Base-by-base conservation (phyloP, 2,797 vertebrate species). In the Nasua narica region DNA sequence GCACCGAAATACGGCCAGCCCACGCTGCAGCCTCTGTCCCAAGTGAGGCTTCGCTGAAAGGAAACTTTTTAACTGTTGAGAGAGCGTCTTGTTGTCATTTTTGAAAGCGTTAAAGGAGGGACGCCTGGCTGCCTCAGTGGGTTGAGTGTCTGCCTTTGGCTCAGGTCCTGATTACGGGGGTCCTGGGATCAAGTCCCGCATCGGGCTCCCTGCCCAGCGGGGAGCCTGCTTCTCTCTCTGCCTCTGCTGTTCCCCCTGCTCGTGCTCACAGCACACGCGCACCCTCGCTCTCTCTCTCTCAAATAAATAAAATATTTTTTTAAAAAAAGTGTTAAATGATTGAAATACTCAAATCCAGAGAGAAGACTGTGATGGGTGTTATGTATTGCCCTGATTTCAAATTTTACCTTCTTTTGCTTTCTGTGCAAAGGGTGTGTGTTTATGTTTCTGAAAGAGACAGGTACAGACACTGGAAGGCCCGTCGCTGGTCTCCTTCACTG, bases 401-500 rank as follows among this genome's bases (percentile, higher is more conserved):
- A 9, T 21, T 65, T 23, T 21, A 8, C 74, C 54, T 0, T 5
- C 0, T 54, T 19, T 19, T 50, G 46, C 46, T 77, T n/a, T 56
- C 19, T 32, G 12, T 60, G 0, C 32, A 2, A 7, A 16, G 29
- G 10, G 12, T 13, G 19, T 37, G 11, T n/a, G 29, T 37, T 13
- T 35, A 1, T 7, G 27, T 65, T 56, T 67, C 15, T 4, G 46
- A 29, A 78, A 48, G 76, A 35, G 46, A 48, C 18, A 2, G 3
- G 3, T 10, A 0, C 14, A 13, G 46, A 21, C 29, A 0, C n/a
- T 27, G 69, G 40, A 16, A 25, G 19, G 29, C 29, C 46, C 3
- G 0, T 43, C 2, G 0, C 14, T 3, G 3, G 27, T 3, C 48
- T 8, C 23, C 27, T 10, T 0, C 12, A 46, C 21, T 18, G 46